Base-by-base conservation (phyloP, 2,113 vertebrate species). In the Hemiprocne comata region DNA sequence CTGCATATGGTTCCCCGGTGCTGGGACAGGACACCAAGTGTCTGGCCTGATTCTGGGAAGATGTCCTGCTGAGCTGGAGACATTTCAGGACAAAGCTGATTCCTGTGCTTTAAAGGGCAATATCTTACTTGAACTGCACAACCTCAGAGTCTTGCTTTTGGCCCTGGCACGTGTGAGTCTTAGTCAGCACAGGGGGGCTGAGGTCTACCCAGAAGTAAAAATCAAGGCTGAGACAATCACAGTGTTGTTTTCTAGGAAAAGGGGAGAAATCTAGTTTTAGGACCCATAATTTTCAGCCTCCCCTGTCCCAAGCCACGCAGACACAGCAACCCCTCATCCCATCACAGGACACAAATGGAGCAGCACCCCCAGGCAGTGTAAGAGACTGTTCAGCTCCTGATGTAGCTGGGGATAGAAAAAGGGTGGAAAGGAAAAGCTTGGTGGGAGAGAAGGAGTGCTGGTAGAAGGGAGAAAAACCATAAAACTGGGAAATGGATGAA, bases 1-100 rank as follows among this genome's bases (percentile, higher is more conserved):
- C 66, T 85, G 20, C 0, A 4, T 29, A 46, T 0, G 2, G 54
- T 65, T 91, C 28, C 54, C 14, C 1, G 1, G 51, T 10, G 46
- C 80, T 0, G 3, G 72, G 87, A 69, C 28, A 70, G 55, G 78
- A 72, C 76, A 34, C 4, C 0, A 17, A 88, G 62, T 25, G 50
- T 48, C 84, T 79, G 0, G 5, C 21, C 17, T 58, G 85, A 28
- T 89, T 87, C 92, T 81, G 90, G 93, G 87, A 94, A 91, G 70
- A 62, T 70, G n/a, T 95, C 73, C 94, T 38, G 89, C 84, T 92
- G 94, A 65, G 79, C n/a, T 54, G 70, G 40, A 90, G 46, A 28
- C 55, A 19, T 62, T 86, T 72, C 91, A 92, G 55, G 2, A 0
- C 62, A 53, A 29, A 82, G 62, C 38, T n/a, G 54, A 76, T 69